phyloP scores from a whole-genome alignment of 2,888 invertebrate genomes.

The Pocota personata region DNA sequence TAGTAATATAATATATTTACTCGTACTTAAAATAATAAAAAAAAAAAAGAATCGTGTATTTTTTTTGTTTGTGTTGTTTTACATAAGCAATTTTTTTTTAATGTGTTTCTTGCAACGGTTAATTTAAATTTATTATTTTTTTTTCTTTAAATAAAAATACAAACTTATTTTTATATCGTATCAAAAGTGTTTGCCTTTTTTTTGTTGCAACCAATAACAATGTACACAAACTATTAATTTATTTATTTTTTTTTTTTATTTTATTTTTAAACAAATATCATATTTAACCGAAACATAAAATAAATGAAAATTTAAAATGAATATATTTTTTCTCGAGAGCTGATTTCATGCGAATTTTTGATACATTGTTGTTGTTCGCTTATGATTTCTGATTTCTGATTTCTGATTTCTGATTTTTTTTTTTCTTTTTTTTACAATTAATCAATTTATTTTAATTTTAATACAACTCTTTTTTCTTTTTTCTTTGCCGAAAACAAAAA shows the following conservation, averaged over 20 bases:
- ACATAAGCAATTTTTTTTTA: slow-evolving; percentile 22
- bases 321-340: not conserved
- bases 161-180: slow-evolving; percentile 62
- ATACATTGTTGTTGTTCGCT: not conserved
- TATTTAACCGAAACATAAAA: slow-evolving; percentile 61
- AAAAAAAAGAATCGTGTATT: slow-evolving; percentile 61
- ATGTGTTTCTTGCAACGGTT: slow-evolving; percentile 41
- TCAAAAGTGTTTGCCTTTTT: slow-evolving; percentile 51
- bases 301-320: slow-evolving; percentile 18
- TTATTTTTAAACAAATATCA: slow-evolving; percentile 54
- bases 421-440: slow-evolving; percentile 25
- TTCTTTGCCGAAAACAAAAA: slow-evolving; percentile 22
- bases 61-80: slow-evolving; percentile 48
- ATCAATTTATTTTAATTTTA: not conserved
- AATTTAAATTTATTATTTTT: slow-evolving; percentile 32
- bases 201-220: slow-evolving; percentile 70
- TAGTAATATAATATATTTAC: slow-evolving; percentile 69
- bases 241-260: slow-evolving; percentile 38
- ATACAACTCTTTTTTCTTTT: not conserved
- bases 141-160: slow-evolving; percentile 53
- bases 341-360: slow-evolving; percentile 43
- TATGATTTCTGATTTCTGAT: no score
- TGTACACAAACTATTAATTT: slow-evolving; percentile 66
- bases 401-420: no score
- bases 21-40: slow-evolving; percentile 69